Conservation (phyloP, 2,113 vertebrate genomes). For the Neogale vison region DNA sequence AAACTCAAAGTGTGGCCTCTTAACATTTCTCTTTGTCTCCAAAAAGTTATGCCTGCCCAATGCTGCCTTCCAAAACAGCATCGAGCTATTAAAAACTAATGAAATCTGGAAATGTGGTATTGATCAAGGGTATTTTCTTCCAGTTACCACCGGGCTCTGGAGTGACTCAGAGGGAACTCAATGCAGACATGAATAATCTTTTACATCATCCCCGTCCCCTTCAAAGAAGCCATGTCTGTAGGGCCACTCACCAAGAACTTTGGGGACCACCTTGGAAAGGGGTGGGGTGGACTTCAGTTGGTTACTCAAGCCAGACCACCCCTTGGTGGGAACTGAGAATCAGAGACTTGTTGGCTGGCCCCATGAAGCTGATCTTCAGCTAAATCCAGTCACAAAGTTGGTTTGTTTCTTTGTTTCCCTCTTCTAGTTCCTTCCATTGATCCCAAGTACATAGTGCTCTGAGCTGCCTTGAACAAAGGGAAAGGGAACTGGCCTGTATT, state of each 20-base stretch:
- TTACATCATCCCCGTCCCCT: not conserved
- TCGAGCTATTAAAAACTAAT: slow-evolving; percentile 34
- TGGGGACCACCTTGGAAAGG: slow-evolving; percentile 17
- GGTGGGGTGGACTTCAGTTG: not conserved
- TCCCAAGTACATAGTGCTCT: not conserved
- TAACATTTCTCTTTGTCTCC: slow-evolving; percentile 33
- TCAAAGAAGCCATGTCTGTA: not conserved
- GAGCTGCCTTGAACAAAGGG: not conserved
- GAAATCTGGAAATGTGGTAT: slow-evolving; percentile 70
- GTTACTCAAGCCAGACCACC: not conserved
- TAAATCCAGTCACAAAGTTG: not conserved
- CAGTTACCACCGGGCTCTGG: slow-evolving; percentile 14
- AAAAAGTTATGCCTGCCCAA: not conserved
- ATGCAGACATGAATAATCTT: not conserved
- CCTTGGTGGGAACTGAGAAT: not conserved
- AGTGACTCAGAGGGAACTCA: slow-evolving; percentile 40
- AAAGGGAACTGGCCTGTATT: not conserved
- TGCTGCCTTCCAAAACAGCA: slow-evolving; percentile 49
- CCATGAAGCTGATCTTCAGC: not conserved
- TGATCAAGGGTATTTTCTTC: slow-evolving; percentile 58
- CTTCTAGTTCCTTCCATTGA: not conserved
- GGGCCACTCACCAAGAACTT: not conserved
- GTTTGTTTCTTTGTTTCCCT: not conserved
- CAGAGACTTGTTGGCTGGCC: not conserved
- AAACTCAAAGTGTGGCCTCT: slow-evolving; percentile 21